Percentiles rank a stretch among this genome's conserved stretches.
Conservation (phyloP, 2,113 vertebrate species). For the Coturnix japonica region DNA sequence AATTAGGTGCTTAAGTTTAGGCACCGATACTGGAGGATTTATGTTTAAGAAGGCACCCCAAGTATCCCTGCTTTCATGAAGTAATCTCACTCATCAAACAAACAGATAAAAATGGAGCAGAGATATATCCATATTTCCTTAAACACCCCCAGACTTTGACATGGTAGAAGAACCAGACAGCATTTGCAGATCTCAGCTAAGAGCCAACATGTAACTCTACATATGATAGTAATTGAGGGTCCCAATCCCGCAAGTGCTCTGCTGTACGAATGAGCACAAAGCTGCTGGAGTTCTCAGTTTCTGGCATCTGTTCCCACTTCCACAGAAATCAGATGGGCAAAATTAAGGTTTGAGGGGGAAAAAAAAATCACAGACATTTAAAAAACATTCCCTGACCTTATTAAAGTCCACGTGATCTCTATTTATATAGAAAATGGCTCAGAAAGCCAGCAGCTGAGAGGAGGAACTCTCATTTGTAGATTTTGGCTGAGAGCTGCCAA, state of each 20-base stretch:
- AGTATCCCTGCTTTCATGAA: neutral
- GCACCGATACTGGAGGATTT: neutral
- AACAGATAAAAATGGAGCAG: constrained; percentile 11
- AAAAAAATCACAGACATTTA: constrained; percentile 65
- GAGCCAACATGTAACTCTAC: constrained; percentile 36
- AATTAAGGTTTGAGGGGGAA: constrained; percentile 57
- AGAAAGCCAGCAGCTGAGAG: constrained; percentile 64
- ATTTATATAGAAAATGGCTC: constrained; percentile 71
- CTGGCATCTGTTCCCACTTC: constrained; percentile 73
- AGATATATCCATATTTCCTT: neutral
- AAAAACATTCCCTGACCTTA: constrained; percentile 74
- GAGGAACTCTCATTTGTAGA: constrained; percentile 67
- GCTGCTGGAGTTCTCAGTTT: constrained; percentile 63
- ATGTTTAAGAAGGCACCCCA: neutral
- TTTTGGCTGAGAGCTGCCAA: constrained; percentile 63
- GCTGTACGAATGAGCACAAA: constrained; percentile 52
- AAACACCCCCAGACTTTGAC: neutral
- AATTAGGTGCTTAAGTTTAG: constrained; percentile 27
- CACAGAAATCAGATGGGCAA: constrained; percentile 72
- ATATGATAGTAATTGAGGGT: constrained; percentile 68
- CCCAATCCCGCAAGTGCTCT: constrained; percentile 49
- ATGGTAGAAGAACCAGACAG: constrained; percentile 32
- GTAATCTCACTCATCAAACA: constrained; percentile 10
- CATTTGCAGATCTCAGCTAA: constrained; percentile 56
- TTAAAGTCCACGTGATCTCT: constrained; percentile 70